A percentile compares a stretch with the other conserved stretches of the same genome.
Conservation (phyloP, 2,797 vertebrate species). For the Hyperoplus immaculatus region DNA sequence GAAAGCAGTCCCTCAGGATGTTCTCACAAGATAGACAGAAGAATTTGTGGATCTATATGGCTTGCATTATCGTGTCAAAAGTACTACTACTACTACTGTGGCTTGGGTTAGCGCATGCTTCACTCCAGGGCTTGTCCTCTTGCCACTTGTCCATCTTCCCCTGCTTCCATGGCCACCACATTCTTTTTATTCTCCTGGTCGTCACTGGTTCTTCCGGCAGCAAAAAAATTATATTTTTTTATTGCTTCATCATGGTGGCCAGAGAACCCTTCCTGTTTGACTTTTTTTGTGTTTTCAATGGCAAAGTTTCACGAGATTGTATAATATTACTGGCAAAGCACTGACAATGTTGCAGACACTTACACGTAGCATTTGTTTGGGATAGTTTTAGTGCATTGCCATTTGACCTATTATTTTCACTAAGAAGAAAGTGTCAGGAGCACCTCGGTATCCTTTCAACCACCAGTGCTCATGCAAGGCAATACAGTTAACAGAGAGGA, state of each 20-base stretch:
- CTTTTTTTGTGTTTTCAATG: not conserved
- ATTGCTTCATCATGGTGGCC: not conserved
- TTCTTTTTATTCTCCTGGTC: not conserved
- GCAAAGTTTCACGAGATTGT: not conserved
- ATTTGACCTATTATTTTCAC: slow-evolving; percentile 11
- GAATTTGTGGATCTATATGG: not conserved
- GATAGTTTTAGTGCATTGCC: not conserved
- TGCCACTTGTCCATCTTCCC: slow-evolving; percentile 1
- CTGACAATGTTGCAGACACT: not conserved
- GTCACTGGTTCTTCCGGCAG: not conserved
- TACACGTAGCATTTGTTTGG: not conserved
- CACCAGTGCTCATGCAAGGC: too few relatives aligned
- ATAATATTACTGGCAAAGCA: not conserved
- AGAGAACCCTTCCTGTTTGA: not conserved
- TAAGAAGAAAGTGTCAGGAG: too few relatives aligned
- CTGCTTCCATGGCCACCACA: not conserved
- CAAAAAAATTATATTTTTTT: not conserved
- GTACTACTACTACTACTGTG: not conserved
- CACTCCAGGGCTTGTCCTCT: slow-evolving; percentile 1
- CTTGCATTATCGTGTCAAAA: too few relatives aligned
- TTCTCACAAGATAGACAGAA: not conserved
- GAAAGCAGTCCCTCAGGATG: not conserved
- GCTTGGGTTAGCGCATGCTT: not conserved
- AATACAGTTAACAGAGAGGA: too few relatives aligned
- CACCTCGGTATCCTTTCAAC: too few relatives aligned